A percentile compares a stretch with the other conserved stretches of the same genome.
Conservation (phyloP, 2,888 invertebrate genomes). For the Drosophila mulleri region DNA sequence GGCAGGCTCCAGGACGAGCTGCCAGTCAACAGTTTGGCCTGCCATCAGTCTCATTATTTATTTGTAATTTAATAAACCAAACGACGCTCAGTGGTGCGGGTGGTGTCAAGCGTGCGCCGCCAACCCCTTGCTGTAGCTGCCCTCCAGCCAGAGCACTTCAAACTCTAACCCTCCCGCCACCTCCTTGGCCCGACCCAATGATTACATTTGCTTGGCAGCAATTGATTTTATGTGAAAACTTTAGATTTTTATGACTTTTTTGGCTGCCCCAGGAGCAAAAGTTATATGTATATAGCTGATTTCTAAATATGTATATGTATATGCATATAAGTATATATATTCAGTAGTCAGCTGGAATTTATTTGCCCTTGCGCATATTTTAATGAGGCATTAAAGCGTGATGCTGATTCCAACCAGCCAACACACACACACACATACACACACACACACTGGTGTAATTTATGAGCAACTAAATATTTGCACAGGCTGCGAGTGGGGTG, state of each 20-base stretch:
- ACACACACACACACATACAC: slow-evolving; percentile 24
- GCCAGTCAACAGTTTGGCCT: slow-evolving; percentile 62
- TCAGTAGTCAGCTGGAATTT: slow-evolving; percentile 77
- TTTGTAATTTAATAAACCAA: slow-evolving; percentile 81
- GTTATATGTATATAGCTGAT: slow-evolving; percentile 7
- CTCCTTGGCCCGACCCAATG: slow-evolving; percentile 18
- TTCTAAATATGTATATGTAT: slow-evolving; percentile 14
- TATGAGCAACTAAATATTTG: slow-evolving; percentile 79
- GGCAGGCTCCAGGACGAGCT: slow-evolving; percentile 21
- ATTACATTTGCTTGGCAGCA: slow-evolving; percentile 61
- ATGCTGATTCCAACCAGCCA: slow-evolving; percentile 42
- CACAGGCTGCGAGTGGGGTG: slow-evolving; percentile 15
- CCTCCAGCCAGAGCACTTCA: slow-evolving; percentile 5
- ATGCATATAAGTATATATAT: slow-evolving; percentile 29
- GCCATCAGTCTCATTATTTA: slow-evolving; percentile 81
- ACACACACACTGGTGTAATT: slow-evolving; percentile 52
- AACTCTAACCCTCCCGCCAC: background rate
- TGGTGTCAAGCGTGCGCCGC: slow-evolving; percentile 13
- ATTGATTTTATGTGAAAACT: slow-evolving; percentile 82
- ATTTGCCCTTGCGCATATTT: slow-evolving; percentile 72
- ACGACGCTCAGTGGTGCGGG: slow-evolving; percentile 23
- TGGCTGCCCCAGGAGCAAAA: slow-evolving; percentile 55
- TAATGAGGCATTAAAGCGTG: slow-evolving; percentile 79
- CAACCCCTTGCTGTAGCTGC: background rate
- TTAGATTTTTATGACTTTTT: slow-evolving; percentile 76